Evolutionary conservation across 2,797 vertebrate genomes (phyloP), one percentile per base, ranked within the genome.

Genomic region (Cyclura pinguis): DNA sequence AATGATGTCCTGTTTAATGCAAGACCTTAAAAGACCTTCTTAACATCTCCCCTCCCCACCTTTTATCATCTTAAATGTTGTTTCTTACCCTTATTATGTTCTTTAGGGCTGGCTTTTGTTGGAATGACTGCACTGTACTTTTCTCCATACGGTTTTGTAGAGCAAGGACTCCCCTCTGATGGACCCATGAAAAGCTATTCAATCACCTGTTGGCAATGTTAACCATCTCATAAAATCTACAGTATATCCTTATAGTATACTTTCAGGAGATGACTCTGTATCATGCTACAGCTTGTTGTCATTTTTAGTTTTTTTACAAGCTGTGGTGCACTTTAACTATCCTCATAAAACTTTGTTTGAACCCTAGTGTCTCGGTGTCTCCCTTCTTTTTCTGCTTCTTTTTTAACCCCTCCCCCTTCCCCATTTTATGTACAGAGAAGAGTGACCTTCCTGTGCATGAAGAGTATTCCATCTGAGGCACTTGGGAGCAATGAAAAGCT

Each of bases 281-380:
- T 90, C 88, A 57, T 4, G 14, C 18, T 0, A 78, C 91, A 90
- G 89, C 86, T 93, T 91, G 91, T 87, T 91, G 80, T 93, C 88
- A 81, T 91, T 8, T 27, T 67, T 35, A 9, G 84, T 84, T 88
- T 81, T 84, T 93, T 94, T 94, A 95, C 91, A 92, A 94, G 86
- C 92, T 92, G 91, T 94, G 88, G 42, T 88, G 93, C 92, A 92
- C 94, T 95, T 91, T 87, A 88, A 29, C 69, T 74, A 91, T 92
- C 91, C 92, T 95, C 94, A 88, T 96, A 96, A 96, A 96, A 94
- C 94, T 95, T 90, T 76, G 64, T 88, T 81, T 95, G 94, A 96
- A 96, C 94, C 90, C 32, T 92, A 83, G 64, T 20, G 52, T 93
- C 50, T 88, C 73, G 64, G 64, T 88, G 77, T 67, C 78, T 59